Percentiles rank a stretch among this genome's conserved stretches.
These are phyloP conservation scores for Alectura lathami DNA, from an alignment of 2,113 vertebrate genomes.

Conservation along the genomic window DNA sequence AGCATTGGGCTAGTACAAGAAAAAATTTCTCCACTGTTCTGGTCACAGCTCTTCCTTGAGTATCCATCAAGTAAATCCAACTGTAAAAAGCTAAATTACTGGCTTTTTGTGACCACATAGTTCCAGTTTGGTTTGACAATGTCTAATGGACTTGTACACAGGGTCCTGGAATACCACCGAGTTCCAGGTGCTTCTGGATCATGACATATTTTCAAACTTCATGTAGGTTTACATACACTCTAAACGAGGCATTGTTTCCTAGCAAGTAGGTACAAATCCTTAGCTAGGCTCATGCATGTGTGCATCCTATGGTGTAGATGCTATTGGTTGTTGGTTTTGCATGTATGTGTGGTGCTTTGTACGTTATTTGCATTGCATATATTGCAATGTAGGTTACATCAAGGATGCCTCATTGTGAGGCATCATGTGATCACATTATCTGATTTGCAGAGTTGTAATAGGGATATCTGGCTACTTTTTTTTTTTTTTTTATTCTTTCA, in stretches of 20 bases:
- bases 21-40: background rate
- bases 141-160: background rate
- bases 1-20: background rate
- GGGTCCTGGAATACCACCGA: background rate
- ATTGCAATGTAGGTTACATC: background rate
- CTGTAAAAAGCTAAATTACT: background rate
- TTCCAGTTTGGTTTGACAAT: background rate
- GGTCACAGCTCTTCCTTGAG: background rate
- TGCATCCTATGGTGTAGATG: background rate
- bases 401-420: background rate
- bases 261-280: background rate
- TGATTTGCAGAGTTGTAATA: background rate
- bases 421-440: background rate
- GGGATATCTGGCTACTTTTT: background rate
- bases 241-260: background rate
- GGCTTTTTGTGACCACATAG: background rate
- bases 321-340: background rate
- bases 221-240: background rate
- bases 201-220: background rate
- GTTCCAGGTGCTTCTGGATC: background rate
- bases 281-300: fast-evolving
- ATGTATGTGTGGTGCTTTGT: background rate
- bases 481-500: background rate
- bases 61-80: background rate
- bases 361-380: background rate